Conservation (phyloP, 2,888 invertebrate genomes). For the Erebia palarica region DNA sequence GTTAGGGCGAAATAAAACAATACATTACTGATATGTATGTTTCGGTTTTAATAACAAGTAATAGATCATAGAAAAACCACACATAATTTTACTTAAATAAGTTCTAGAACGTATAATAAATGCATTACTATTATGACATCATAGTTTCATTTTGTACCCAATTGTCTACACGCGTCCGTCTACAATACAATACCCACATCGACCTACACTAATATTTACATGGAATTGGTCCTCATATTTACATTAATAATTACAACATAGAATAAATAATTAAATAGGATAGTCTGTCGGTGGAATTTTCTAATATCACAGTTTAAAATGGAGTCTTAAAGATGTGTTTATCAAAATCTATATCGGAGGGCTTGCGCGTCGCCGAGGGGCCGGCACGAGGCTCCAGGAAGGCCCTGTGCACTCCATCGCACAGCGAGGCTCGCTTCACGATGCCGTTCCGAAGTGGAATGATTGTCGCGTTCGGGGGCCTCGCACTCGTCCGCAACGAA, state of each 20-base stretch:
- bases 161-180: constrained; percentile 27
- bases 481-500: constrained; percentile 58
- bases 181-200: constrained; percentile 23
- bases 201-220: constrained; percentile 65
- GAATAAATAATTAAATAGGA: constrained; percentile 65
- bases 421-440: constrained; percentile 65
- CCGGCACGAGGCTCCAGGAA: constrained; percentile 44
- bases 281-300: constrained; percentile 67
- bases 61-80: constrained; percentile 37
- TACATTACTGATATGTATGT: constrained; percentile 40
- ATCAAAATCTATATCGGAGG: constrained; percentile 50
- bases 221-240: constrained; percentile 57
- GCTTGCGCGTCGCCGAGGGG: constrained; percentile 45
- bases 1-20: constrained; percentile 33
- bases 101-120: constrained; percentile 61
- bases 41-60: constrained; percentile 36
- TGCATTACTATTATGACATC: constrained; percentile 58
- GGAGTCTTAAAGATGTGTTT: constrained; percentile 71
- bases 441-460: constrained; percentile 67
- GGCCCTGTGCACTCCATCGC: constrained; percentile 53
- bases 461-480: constrained; percentile 73
- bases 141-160: constrained; percentile 47
- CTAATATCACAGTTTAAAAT: constrained; percentile 77
- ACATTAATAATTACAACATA: constrained; percentile 49
- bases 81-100: constrained; percentile 40